Evolutionary conservation across 1,140 invertebrate species (phyloP).

Genomic region (Cheumatopsyche charites): DNA sequence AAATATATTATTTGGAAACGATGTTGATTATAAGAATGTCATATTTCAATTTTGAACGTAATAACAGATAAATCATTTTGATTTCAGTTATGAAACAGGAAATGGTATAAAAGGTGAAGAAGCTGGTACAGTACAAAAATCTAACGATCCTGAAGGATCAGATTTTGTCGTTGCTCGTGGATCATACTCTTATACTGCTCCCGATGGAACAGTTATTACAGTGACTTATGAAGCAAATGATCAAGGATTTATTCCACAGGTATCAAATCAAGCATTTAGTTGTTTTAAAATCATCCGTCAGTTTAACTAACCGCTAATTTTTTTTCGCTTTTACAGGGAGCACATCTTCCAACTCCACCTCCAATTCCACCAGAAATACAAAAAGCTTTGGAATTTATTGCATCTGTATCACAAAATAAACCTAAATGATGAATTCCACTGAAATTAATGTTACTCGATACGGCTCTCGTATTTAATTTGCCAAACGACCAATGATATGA

Average conservation of each 20-base stretch:
- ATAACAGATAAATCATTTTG: no score
- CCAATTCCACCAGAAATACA: constrained; percentile 79
- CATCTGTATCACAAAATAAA: constrained; percentile 56
- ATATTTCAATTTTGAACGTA: constrained; percentile 22
- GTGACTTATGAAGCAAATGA: constrained; percentile 81
- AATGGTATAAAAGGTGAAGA: constrained; percentile 76
- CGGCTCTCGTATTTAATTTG: no score
- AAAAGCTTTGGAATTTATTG: constrained; percentile 71
- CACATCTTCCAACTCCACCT: constrained; percentile 75
- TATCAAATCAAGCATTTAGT: constrained; percentile 48
- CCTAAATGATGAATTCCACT: not conserved
- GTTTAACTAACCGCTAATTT: constrained; percentile 31
- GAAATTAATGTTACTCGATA: not conserved
- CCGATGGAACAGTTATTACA: constrained; percentile 77
- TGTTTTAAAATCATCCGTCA: constrained; percentile 46
- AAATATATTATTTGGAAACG: constrained; percentile 10
- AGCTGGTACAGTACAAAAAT: constrained; percentile 69
- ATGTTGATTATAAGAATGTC: no score
- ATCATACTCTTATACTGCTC: constrained; percentile 80
- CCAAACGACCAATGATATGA: no score
- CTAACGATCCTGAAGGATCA: constrained; percentile 63
- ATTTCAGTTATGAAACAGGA: constrained; percentile 73
- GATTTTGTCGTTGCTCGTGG: constrained; percentile 72
- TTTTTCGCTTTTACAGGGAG: constrained; percentile 58
- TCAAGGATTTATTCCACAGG: constrained; percentile 73